Conservation (phyloP, 2,797 vertebrate genomes). For the Otus scops region DNA sequence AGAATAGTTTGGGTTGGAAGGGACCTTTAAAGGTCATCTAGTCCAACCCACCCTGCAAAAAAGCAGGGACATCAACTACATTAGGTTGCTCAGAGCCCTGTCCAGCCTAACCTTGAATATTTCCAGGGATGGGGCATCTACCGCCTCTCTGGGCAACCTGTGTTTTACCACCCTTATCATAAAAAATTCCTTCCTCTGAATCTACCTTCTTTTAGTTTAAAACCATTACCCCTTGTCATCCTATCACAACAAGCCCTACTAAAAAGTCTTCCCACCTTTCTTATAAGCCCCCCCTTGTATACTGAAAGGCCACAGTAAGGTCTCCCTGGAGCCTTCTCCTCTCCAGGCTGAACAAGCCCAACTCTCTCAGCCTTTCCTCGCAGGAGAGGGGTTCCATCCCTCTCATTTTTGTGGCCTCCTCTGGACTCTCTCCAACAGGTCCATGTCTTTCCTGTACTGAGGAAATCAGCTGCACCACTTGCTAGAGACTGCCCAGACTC, state of each 20-base stretch:
- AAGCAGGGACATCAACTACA: not conserved
- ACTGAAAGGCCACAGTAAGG: not conserved
- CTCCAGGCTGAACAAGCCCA: not conserved
- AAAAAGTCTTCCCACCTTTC: not conserved
- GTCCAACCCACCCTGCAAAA: not conserved
- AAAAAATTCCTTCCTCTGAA: not conserved
- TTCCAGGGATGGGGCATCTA: not conserved
- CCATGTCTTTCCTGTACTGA: rapidly evolving
- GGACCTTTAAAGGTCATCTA: not conserved
- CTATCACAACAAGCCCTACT: not conserved
- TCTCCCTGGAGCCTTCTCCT: not conserved
- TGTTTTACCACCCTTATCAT: not conserved
- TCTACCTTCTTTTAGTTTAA: not conserved
- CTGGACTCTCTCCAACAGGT: not conserved
- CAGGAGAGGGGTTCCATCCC: not conserved
- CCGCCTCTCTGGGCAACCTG: not conserved
- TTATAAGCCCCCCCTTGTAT: not conserved
- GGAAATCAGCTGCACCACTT: not conserved
- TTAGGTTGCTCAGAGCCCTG: not conserved
- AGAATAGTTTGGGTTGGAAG: not conserved
- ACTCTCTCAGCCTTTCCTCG: not conserved
- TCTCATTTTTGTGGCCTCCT: not conserved
- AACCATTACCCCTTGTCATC: not conserved
- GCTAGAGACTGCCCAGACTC: not conserved
- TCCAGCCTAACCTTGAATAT: not conserved